phyloP scores from a whole-genome alignment of 2,797 vertebrate genomes.

The Pangasius krempfi region DNA sequence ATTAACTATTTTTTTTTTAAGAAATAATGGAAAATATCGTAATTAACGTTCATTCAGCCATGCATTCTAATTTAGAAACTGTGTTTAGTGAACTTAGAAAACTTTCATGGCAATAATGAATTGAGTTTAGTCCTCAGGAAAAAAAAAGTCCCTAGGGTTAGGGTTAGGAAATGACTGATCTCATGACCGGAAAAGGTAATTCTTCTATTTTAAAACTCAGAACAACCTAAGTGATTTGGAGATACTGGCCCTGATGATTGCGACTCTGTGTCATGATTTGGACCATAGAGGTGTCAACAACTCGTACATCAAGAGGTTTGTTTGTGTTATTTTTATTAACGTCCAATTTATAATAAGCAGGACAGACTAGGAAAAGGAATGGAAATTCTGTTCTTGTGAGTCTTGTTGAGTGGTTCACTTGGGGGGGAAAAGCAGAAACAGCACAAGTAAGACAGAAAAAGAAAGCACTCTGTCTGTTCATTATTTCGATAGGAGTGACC shows the following conservation, averaged over 20 bases:
- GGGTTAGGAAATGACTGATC: not conserved
- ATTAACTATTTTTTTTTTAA: not conserved
- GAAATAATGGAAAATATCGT: not conserved
- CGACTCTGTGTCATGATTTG: constrained; percentile 92
- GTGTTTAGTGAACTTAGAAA: not conserved
- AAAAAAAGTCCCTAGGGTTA: not conserved
- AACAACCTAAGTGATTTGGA: constrained; percentile 87
- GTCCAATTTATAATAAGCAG: not conserved
- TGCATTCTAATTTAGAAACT: not conserved
- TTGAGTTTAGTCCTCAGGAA: not conserved
- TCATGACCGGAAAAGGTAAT: not conserved
- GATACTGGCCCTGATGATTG: constrained; percentile 90
- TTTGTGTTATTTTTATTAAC: constrained; percentile 21
- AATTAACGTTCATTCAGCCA: not conserved
- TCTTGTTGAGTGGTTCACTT: not conserved
- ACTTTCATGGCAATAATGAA: not conserved
- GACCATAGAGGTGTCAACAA: constrained; percentile 99
- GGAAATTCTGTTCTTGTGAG: not conserved
- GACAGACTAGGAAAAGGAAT: not conserved
- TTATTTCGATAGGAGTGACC: constrained; percentile 83
- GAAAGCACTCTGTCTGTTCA: not conserved
- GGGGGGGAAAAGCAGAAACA: not conserved
- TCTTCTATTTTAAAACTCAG: constrained; percentile 65
- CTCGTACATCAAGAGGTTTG: constrained; percentile 92
- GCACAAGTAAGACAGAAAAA: not conserved